These are phyloP conservation scores for Hydroisotoma schaefferi DNA, from an alignment of 2,888 invertebrate genomes.

Conservation along the genomic window DNA sequence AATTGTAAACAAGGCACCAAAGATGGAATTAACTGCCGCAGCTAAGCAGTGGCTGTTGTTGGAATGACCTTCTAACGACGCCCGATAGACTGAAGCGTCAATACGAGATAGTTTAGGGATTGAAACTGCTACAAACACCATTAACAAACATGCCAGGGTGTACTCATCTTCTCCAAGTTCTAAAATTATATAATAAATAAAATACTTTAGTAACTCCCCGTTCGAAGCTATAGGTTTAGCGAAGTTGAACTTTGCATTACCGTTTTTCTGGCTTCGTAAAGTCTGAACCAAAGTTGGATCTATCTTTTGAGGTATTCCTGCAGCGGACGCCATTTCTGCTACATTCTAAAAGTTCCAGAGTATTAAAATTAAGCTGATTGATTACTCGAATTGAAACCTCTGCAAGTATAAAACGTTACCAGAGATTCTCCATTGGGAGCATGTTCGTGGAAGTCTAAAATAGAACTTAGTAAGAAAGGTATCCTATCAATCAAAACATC, in stretches of 20 bases:
- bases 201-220: not conserved
- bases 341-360: constrained; percentile 64
- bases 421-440: constrained; percentile 80
- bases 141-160: constrained; percentile 84
- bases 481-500: constrained; percentile 91
- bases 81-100: constrained; percentile 83
- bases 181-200: constrained; percentile 50
- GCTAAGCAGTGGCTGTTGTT: constrained; percentile 99
- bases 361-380: constrained; percentile 14
- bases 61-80: constrained; percentile 87
- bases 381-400: constrained; percentile 6
- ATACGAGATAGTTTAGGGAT: constrained; percentile 89
- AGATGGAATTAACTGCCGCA: constrained; percentile 90
- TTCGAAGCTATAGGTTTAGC: not conserved
- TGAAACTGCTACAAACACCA: constrained; percentile 98
- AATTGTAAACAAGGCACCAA: constrained; percentile 93
- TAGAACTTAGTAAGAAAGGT: constrained; percentile 91
- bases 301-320: constrained; percentile 87
- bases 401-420: constrained; percentile 50
- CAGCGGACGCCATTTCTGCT: constrained; percentile 96
- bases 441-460: constrained; percentile 90
- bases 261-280: constrained; percentile 75
- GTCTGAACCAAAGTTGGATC: constrained; percentile 92
- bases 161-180: constrained; percentile 90
- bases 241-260: constrained; percentile 41